A percentile compares a stretch with the other conserved stretches of the same genome.
These are phyloP conservation scores for Borostomias antarcticus DNA, from an alignment of 2,797 vertebrate genomes.

Conservation along the genomic window DNA sequence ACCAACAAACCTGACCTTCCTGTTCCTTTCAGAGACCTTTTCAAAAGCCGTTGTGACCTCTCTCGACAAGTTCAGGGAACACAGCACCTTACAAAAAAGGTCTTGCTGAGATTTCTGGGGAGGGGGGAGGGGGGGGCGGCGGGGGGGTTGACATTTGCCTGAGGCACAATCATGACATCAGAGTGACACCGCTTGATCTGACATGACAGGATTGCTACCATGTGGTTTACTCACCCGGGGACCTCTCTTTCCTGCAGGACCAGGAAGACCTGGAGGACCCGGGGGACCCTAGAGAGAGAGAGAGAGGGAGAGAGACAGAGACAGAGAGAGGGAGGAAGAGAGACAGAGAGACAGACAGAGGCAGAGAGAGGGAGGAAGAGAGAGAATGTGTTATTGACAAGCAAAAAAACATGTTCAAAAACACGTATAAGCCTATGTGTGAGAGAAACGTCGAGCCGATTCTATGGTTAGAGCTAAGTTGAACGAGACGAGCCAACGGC, in stretches of 20 bases:
- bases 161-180: not conserved
- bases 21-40: not conserved
- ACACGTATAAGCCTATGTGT: no score
- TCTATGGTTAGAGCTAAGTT: no score
- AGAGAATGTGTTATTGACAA: slow-evolving; percentile 53
- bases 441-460: no score
- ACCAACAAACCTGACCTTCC: slow-evolving; percentile 1
- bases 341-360: not conserved
- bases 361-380: not conserved
- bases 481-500: slow-evolving; percentile 46
- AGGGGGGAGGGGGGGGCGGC: not conserved
- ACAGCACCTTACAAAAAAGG: no score
- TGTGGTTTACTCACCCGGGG: slow-evolving; percentile 85
- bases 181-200: not conserved
- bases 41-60: not conserved
- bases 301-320: slow-evolving; percentile 21
- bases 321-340: slow-evolving; percentile 6
- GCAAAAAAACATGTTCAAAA: no score
- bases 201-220: not conserved
- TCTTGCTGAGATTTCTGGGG: not conserved
- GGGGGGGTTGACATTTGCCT: no score
- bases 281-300: slow-evolving; percentile 82
- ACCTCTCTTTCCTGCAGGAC: slow-evolving; percentile 90
- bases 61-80: not conserved
- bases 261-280: slow-evolving; percentile 90